These are phyloP conservation scores for Diorhabda elongata DNA, from an alignment of 1,140 invertebrate species.

Conservation along the genomic window DNA sequence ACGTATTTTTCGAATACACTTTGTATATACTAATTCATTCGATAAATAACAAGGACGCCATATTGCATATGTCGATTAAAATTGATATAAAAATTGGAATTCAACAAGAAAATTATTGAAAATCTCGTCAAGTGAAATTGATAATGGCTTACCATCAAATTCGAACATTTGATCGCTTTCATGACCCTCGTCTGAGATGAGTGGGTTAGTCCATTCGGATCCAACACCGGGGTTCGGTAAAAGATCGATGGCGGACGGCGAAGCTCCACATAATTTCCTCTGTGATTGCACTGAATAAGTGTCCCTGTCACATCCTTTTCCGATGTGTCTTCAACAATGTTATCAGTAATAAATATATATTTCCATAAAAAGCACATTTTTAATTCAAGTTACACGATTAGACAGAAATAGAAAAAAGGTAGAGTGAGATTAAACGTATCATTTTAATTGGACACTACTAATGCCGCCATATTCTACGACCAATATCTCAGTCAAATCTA, in stretches of 20 bases:
- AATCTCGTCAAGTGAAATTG: not conserved
- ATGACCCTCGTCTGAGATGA: slow-evolving; percentile 83
- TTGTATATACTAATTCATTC: too few relatives aligned
- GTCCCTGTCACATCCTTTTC: slow-evolving; percentile 87
- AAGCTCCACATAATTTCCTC: slow-evolving; percentile 80
- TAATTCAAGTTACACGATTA: too few relatives aligned
- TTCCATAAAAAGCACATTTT: not conserved
- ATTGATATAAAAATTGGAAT: not conserved
- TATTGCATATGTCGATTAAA: not conserved
- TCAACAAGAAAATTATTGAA: not conserved
- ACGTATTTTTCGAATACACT: too few relatives aligned
- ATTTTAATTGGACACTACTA: too few relatives aligned
- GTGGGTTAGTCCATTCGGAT: slow-evolving; percentile 78
- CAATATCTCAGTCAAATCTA: too few relatives aligned
- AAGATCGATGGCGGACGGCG: slow-evolving; percentile 66
- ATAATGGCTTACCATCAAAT: slow-evolving; percentile 68
- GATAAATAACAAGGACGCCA: too few relatives aligned
- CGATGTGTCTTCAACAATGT: slow-evolving; percentile 61
- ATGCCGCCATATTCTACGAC: too few relatives aligned
- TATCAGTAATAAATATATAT: not conserved
- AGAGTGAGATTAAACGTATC: too few relatives aligned
- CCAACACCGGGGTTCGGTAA: slow-evolving; percentile 78
- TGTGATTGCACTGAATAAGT: slow-evolving; percentile 86
- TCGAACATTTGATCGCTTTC: slow-evolving; percentile 90
- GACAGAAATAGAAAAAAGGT: too few relatives aligned